Conservation (phyloP, 2,797 vertebrate genomes). For the Danio tinwini region DNA sequence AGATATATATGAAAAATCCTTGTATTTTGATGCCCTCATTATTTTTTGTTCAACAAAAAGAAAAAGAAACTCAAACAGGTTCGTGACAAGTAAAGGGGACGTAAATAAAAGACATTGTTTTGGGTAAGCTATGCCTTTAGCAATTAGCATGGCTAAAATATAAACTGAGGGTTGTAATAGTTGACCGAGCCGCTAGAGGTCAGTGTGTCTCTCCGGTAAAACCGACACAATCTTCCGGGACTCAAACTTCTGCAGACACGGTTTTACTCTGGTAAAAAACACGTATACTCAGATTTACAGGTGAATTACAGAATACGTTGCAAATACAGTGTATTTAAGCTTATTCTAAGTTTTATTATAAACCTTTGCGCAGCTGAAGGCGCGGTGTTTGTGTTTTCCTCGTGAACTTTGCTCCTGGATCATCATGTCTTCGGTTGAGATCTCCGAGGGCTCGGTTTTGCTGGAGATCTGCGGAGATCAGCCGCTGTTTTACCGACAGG, state of each 20-base stretch:
- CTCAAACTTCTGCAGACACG: neutral
- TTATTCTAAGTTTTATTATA: neutral
- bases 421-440: conserved; percentile 79
- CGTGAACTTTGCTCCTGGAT: conserved; percentile 6
- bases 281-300: neutral
- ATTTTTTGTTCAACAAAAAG: too few species aligned
- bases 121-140: too few species aligned
- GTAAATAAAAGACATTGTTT: too few species aligned
- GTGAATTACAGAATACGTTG: neutral
- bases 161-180: neutral
- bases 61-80: too few species aligned
- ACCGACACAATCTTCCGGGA: conserved; percentile 4
- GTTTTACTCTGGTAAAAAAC: neutral
- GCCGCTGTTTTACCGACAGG: conserved; percentile 86
- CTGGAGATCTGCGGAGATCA: conserved; percentile 78
- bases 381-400: neutral
- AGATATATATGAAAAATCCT: too few species aligned
- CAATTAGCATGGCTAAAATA: too few species aligned
- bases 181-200: neutral
- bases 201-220: neutral
- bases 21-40: too few species aligned
- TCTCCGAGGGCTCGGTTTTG: conserved; percentile 75
- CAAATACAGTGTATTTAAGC: neutral
- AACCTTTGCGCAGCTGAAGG: neutral
- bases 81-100: too few species aligned